These are phyloP conservation scores for Chrysolina oricalcia DNA, from an alignment of 2,888 invertebrate species.

Conservation along the genomic window DNA sequence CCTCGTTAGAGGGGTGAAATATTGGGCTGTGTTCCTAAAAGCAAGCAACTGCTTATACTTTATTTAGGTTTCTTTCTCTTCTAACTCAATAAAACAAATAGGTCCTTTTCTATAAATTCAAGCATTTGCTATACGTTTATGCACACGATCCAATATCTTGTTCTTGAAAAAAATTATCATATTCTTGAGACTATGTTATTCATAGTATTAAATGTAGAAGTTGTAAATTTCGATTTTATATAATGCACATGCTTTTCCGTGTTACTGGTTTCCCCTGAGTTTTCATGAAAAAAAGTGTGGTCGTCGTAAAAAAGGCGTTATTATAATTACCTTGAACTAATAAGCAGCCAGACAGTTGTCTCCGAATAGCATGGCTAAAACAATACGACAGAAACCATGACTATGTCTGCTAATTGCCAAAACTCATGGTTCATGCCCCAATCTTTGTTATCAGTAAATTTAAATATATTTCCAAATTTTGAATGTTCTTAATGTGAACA, in stretches of 20 bases:
- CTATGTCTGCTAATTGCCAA: slow-evolving; percentile 53
- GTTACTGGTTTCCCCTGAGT: slow-evolving; percentile 42
- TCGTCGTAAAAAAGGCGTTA: slow-evolving; percentile 58
- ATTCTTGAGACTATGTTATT: no score
- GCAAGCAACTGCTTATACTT: no score
- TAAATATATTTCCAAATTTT: background rate
- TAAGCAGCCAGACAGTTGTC: slow-evolving; percentile 72
- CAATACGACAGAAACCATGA: slow-evolving; percentile 67
- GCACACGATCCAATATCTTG: no score
- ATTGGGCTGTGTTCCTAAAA: no score
- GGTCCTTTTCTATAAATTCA: no score
- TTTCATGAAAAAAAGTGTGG: slow-evolving; percentile 57
- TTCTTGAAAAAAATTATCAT: no score
- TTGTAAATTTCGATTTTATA: background rate
- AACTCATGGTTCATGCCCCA: slow-evolving; percentile 46
- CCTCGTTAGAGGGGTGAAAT: no score
- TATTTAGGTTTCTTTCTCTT: no score
- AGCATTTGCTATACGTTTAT: no score
- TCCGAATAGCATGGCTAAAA: slow-evolving; percentile 73
- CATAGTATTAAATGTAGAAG: background rate
- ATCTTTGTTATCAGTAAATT: slow-evolving; percentile 49
- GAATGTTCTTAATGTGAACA: no score
- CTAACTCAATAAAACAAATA: no score
- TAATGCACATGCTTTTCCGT: no score
- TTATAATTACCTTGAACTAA: slow-evolving; percentile 72